phyloP scores from a whole-genome alignment of 2,113 vertebrate species.

The Gadus chalcogrammus region DNA sequence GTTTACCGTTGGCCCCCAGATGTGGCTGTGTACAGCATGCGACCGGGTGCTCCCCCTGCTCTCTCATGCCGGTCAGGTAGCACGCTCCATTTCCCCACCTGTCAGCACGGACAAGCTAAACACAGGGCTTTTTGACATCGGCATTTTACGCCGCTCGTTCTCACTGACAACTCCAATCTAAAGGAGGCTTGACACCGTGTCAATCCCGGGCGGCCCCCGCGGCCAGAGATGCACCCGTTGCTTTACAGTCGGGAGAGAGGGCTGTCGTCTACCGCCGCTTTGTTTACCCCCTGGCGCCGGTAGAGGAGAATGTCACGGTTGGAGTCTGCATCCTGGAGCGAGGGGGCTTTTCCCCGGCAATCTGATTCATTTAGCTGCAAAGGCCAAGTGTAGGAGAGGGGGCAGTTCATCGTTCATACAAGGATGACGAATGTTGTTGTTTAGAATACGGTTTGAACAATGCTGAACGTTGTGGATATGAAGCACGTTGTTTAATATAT shows the following conservation, averaged over 20 bases:
- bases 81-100: slow-evolving; percentile 63
- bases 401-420: too few relatives aligned
- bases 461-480: too few relatives aligned
- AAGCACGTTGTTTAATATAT: too few relatives aligned
- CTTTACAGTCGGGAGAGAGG: slow-evolving; percentile 39
- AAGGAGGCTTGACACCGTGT: slow-evolving; percentile 49
- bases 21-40: slow-evolving; percentile 37
- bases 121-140: slow-evolving; percentile 63
- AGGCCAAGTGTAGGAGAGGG: too few relatives aligned
- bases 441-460: too few relatives aligned
- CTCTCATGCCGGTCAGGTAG: slow-evolving; percentile 65
- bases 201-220: slow-evolving; percentile 34
- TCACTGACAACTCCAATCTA: slow-evolving; percentile 64
- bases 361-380: background rate
- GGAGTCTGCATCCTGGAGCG: slow-evolving; percentile 9
- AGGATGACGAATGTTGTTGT: too few relatives aligned
- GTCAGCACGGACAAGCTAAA: slow-evolving; percentile 69
- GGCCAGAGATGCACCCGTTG: slow-evolving; percentile 33
- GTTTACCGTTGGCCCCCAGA: slow-evolving; percentile 51
- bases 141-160: slow-evolving; percentile 64
- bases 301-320: slow-evolving; percentile 32
- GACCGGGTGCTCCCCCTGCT: slow-evolving; percentile 39
- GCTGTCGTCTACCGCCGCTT: slow-evolving; percentile 34
- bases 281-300: slow-evolving; percentile 34
- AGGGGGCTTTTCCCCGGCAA: background rate